Evolutionary conservation across 2,797 vertebrate genomes (phyloP).

Genomic region (Intellagama lesueurii): DNA sequence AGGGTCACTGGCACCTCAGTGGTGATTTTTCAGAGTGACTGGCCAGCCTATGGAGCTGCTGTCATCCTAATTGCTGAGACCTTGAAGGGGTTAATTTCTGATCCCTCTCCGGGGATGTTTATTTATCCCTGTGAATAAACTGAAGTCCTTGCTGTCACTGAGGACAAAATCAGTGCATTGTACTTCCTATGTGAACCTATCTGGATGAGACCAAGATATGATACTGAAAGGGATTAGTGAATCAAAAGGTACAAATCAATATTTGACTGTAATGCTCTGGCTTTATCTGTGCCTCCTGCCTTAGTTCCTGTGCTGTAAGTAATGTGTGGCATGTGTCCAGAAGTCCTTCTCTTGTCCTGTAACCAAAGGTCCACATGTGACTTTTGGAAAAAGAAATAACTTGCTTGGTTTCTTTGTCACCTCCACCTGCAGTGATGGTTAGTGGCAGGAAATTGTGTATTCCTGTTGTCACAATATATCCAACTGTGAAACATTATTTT

Average conservation of each 20-base stretch:
- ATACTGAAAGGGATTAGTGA: fast-evolving
- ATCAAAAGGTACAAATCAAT: background rate
- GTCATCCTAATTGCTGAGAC: background rate
- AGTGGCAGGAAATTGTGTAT: background rate
- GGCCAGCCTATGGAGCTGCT: background rate
- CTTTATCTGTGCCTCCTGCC: background rate
- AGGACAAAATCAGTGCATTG: background rate
- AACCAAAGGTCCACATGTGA: background rate
- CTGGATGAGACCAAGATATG: background rate
- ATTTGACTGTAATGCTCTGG: background rate
- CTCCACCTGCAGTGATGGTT: background rate
- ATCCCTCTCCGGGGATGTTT: background rate
- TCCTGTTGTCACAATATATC: background rate
- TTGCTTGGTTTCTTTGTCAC: conserved; percentile 13
- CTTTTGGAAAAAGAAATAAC: fast-evolving
- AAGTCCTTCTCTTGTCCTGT: background rate
- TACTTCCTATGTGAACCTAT: background rate
- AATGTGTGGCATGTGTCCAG: fast-evolving
- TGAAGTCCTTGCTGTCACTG: background rate
- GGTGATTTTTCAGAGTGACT: background rate
- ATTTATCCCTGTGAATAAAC: background rate
- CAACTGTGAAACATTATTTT: conserved; percentile 65
- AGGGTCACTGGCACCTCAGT: background rate
- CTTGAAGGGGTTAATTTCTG: background rate
- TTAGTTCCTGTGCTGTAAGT: fast-evolving